Percentiles rank a stretch among this genome's conserved stretches.
Conservation (phyloP, 2,888 invertebrate genomes). For the Lochmaea crataegi region DNA sequence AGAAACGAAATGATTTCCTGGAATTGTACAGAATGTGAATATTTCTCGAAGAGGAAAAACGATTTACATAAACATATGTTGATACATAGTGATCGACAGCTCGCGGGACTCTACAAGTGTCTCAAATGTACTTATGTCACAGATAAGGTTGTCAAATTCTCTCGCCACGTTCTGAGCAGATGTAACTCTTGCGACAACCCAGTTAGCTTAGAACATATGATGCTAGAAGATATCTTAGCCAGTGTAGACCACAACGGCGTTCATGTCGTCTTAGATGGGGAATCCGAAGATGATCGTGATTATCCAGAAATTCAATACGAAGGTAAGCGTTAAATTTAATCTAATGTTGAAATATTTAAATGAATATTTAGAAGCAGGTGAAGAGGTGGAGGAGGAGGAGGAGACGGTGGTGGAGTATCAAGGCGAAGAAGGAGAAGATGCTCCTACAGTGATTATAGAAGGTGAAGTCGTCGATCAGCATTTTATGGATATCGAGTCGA, state of each 20-base stretch:
- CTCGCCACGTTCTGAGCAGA: conserved; percentile 48
- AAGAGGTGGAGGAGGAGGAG: conserved; percentile 18
- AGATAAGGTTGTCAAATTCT: conserved; percentile 45
- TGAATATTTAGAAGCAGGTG: neutral
- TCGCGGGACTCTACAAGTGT: conserved; percentile 48
- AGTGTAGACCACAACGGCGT: conserved; percentile 36
- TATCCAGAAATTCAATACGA: neutral
- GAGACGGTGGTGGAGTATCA: conserved; percentile 11
- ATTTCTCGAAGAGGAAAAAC: conserved; percentile 46
- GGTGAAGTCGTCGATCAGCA: conserved; percentile 15
- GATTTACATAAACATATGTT: conserved; percentile 51
- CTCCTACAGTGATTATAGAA: conserved; percentile 1
- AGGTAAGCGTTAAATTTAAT: conserved; percentile 5
- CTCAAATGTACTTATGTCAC: conserved; percentile 48
- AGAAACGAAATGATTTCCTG: conserved; percentile 30
- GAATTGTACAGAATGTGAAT: conserved; percentile 44
- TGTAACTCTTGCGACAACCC: conserved; percentile 38
- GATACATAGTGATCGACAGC: conserved; percentile 48
- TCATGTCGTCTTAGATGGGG: conserved; percentile 36
- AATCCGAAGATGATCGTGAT: conserved; percentile 12
- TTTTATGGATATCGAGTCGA: neutral
- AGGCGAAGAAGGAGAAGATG: conserved; percentile 4
- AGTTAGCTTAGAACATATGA: conserved; percentile 37
- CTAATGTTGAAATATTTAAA: neutral
- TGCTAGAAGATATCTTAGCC: conserved; percentile 43